Evolutionary conservation across 2,797 vertebrate species (phyloP), one percentile per base, ranked within the genome.

Genomic region (Hypotaenidia okinawae): DNA sequence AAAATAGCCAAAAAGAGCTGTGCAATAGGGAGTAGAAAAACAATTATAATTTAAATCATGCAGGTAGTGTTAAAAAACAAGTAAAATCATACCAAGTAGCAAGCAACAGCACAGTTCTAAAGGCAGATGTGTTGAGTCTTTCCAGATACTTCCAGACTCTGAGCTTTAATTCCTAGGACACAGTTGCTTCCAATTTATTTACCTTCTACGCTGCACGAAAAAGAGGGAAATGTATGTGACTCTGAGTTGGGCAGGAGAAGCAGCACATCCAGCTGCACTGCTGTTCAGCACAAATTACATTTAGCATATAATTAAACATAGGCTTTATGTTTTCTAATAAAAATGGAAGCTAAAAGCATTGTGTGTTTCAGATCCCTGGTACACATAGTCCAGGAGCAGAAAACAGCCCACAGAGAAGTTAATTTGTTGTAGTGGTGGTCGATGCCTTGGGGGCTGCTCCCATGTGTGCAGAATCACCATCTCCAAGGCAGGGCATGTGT

Each of bases 391-490:
- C 24, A 22, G 67, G 27, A 76, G 41, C n/a, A 73, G 41, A 74
- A 27, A 25, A 52, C 9, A 70, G 18, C 16, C 41, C 37, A 59
- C 10, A 33, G 17, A 55, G 14, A 35, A 67, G 25, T 41, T 49
- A 18, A 55, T 82, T 62, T 75, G 30, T 37, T 69, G 15, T 68
- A 39, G 13, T 6, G 8, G 22, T 14, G 1, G 8, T 32, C 84
- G 57, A 30, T 87, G 79, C n/a, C 24, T 58, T 78, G 14, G 4
- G 11, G 8, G 8, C 35, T 78, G 47, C 66, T 47, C 28, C 32
- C 2, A 2, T 2, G 0, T 47, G 11, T 9, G 15, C 41, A 16
- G 1, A 19, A 6, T 80, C 33, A 69, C n/a, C 3, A 3, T 61
- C 35, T 77, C 41, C 3, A 4, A 27, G 27, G 30, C 43, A 76